phyloP scores from a whole-genome alignment of 2,113 vertebrate species.

The Paramormyrops kingsleyae region DNA sequence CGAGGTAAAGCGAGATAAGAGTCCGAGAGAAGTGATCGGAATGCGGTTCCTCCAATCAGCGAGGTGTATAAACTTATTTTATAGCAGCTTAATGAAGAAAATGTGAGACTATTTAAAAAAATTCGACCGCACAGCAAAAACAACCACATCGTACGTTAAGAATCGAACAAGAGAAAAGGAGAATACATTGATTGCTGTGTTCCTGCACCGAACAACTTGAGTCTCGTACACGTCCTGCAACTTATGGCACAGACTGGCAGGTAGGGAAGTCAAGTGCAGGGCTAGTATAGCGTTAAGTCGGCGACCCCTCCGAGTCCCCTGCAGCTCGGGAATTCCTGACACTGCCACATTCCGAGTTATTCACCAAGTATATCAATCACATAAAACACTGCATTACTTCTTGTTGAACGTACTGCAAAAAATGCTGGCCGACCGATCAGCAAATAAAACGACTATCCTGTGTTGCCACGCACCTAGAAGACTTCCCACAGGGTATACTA shows the following conservation, averaged over 20 bases:
- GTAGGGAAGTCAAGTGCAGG: not conserved
- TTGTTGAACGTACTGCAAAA: not conserved
- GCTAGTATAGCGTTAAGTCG: not conserved
- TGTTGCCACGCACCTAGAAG: not conserved
- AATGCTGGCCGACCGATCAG: not conserved
- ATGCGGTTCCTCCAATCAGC: not conserved
- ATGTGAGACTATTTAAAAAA: not conserved
- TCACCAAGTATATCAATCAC: not conserved
- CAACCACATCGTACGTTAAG: not conserved
- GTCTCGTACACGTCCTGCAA: not conserved
- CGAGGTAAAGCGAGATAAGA: not conserved
- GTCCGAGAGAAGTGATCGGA: not conserved
- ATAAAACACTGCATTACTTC: not conserved
- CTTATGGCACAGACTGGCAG: not conserved
- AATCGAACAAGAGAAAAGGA: not conserved
- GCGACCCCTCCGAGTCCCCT: not conserved
- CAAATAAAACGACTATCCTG: not conserved
- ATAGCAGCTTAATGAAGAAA: not conserved
- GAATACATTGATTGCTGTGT: not conserved
- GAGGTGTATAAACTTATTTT: not conserved
- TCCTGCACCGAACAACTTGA: not conserved
- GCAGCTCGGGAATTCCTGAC: not conserved
- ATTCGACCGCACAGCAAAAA: not conserved
- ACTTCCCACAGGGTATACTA: constrained; percentile 20
- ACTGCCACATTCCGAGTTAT: not conserved